These are phyloP conservation scores for Onychorhynchus coronatus DNA, from an alignment of 2,113 vertebrate genomes.

Conservation along the genomic window DNA sequence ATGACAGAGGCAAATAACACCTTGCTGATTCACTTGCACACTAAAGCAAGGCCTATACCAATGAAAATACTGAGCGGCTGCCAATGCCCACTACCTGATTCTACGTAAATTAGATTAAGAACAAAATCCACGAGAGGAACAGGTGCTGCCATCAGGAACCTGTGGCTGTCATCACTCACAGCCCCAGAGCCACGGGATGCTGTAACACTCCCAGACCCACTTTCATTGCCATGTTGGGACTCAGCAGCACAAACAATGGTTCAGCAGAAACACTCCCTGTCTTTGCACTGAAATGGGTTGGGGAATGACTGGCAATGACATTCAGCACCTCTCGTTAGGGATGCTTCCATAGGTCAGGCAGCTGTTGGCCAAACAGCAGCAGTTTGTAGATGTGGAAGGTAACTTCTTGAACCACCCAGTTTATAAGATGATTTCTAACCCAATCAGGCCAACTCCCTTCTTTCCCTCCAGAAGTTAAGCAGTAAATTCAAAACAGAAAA, in stretches of 20 bases:
- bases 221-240: neutral
- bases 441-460: neutral
- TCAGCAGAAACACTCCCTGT: neutral
- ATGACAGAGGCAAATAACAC: neutral
- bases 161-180: neutral
- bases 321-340: neutral
- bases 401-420: neutral
- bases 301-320: neutral
- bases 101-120: neutral
- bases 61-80: neutral
- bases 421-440: neutral
- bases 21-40: neutral
- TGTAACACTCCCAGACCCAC: neutral
- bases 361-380: neutral
- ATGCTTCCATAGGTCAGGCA: neutral
- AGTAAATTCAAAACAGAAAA: neutral
- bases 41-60: neutral
- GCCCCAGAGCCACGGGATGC: neutral
- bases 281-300: neutral
- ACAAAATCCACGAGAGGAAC: neutral
- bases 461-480: neutral
- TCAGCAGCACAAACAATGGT: neutral
- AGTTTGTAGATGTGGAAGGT: fast-evolving
- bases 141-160: neutral
- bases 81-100: neutral